Evolutionary conservation across 37 sponge, comb jelly and placozoan species (phyloP), one percentile per base, ranked within the genome.

Genomic region (Beroe forskalii): DNA sequence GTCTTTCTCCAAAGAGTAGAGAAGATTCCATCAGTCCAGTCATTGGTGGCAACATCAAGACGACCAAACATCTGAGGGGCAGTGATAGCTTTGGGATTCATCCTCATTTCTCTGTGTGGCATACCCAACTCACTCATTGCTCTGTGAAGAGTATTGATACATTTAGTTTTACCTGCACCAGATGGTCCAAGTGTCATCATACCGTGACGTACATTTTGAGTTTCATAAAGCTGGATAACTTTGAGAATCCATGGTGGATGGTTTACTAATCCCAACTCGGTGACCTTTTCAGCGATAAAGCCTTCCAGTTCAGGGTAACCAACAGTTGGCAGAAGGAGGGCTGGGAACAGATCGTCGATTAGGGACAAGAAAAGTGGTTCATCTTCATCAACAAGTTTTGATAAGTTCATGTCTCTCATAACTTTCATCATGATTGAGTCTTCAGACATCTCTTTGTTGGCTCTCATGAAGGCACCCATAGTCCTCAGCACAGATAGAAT

Each of bases 11-110:
- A 98, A n/a, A 98, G 94, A 41, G 99, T 98, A 64, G 99, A 98
- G 95, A 98, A 98, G 60, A 98, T 98, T 35, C 99, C 99, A 86
- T 98, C 99, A 32, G 99, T 98, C 99, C 99, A 98, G 80, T 98
- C 99, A 76, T 98, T 96, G 75, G 99, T 98, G 64, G 99, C 93
- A 32, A 98, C 96, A 90, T 98, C 99, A 22, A 98, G 94, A 22
- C 95, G 94, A 69, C 99, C 99, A 93, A 98, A 98, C 99, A 98
- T 98, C 89, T 98, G 95, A 55, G 96, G 94, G 38, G 99, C 96
- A 36, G 96, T 96, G 92, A 98, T 98, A 44, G 99, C 99, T 90
- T 98, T 98, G 3, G 99, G 99, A 91, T 98, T 98, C 99, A 98
- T 98, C 38, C 99, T 92, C 99, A 96, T 95, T 69, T 98, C 99